phyloP scores from a whole-genome alignment of 64 coral and sea anemone species.

The Cladopsammia gracilis region DNA sequence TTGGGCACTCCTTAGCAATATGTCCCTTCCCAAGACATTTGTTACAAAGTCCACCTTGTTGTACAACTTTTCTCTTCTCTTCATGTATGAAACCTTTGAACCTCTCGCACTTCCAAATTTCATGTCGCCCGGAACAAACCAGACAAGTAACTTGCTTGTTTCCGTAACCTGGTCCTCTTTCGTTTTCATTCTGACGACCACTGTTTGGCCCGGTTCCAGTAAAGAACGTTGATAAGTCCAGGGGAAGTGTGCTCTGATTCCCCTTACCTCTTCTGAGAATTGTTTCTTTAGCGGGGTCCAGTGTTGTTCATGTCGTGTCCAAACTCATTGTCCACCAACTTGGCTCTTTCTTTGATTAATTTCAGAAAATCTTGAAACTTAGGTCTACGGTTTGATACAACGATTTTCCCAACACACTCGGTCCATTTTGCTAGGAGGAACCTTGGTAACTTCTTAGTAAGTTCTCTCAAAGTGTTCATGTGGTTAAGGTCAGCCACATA shows the following conservation, averaged over 20 bases:
- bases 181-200: not conserved
- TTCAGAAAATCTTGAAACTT: constrained; percentile 71
- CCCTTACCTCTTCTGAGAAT: not conserved
- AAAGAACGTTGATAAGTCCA: not conserved
- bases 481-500: too few relatives aligned
- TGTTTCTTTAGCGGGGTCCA: not conserved
- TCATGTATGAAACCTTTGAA: not conserved
- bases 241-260: not conserved
- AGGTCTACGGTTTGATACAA: constrained; percentile 16
- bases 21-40: constrained; percentile 23
- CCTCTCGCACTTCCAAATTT: constrained; percentile 6
- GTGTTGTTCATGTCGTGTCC: constrained; percentile 44
- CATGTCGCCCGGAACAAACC: constrained; percentile 32
- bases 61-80: not conserved
- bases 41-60: not conserved
- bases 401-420: constrained; percentile 74
- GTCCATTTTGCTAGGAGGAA: constrained; percentile 76
- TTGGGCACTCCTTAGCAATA: too few relatives aligned
- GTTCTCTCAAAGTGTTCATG: too few relatives aligned
- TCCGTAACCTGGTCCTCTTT: too few relatives aligned
- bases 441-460: constrained; percentile 70
- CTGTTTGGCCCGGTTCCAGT: not conserved
- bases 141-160: constrained; percentile 5
- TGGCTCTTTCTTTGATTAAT: constrained; percentile 73
- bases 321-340: constrained; percentile 87